Evolutionary conservation across 2,888 invertebrate species (phyloP), one percentile per base, ranked within the genome.

Genomic region (Drosophila formosana): DNA sequence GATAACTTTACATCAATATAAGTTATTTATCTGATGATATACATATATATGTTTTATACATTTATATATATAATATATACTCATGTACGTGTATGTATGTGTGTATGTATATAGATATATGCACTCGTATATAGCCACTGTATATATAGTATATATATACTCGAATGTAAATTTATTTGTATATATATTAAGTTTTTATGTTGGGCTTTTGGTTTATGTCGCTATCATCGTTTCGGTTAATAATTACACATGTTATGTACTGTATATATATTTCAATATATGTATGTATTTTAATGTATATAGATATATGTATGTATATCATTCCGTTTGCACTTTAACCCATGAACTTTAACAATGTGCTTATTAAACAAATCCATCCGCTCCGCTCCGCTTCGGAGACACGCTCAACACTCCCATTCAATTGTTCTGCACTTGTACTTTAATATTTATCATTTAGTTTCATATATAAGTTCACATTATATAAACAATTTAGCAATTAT

Each of bases 331-430:
- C 83, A 73, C 67, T 75, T 75, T 72, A 82, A 75, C 88, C 88
- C 89, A 90, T 88, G 89, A 91, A 90, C 91, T 90, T 91, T 90
- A 91, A 91, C 91, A 91, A 91, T 82, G 79, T 78, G 71, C 71
- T 52, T 60, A 62, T 46, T 62, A 66, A 74, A 65, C 62, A 74
- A 71, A 63, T 74, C 64, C 56, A 62, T 63, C 60, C 18, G 18
- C 18, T 18, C 18, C 18, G 18, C 18, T 66, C 66, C 46, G 58
- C 46, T 39, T 56, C n/a, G 32, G 37, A 60, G 49, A 57, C 52
- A 47, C 74, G 71, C 70, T 56, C 64, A 64, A 65, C 75, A 52
- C 56, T 68, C 56, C 55, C 52, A 18, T 30, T 80, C 46, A 68
- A 51, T 53, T 75, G 53, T 65, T 66, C 57, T 71, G 66, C 69